Percentiles rank a stretch among this genome's conserved stretches.
These are phyloP conservation scores for Numida meleagris DNA, from an alignment of 2,113 vertebrate species.

Conservation along the genomic window DNA sequence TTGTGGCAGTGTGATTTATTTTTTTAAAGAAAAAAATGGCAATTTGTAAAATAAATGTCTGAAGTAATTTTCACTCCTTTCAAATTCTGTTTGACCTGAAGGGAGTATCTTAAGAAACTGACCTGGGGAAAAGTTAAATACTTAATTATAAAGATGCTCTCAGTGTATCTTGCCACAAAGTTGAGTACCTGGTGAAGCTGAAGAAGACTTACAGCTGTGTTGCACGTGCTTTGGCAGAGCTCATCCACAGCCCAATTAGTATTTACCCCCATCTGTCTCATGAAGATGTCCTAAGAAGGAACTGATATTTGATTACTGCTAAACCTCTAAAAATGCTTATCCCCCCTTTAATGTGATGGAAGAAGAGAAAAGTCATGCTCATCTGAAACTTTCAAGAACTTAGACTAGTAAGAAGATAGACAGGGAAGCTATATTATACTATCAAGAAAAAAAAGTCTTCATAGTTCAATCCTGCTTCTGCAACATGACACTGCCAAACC, in stretches of 20 bases:
- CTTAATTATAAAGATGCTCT: neutral
- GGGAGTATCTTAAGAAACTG: neutral
- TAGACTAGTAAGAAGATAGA: neutral
- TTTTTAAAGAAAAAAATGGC: neutral
- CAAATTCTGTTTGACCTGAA: neutral
- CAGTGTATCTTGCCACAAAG: neutral
- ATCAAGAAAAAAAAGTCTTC: neutral
- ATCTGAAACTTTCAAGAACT: neutral
- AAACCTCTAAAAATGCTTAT: neutral
- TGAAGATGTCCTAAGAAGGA: neutral
- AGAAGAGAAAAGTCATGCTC: neutral
- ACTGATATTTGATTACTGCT: accelerated
- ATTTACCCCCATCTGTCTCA: neutral
- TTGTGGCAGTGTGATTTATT: neutral
- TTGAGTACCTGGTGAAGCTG: neutral
- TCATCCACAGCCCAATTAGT: neutral
- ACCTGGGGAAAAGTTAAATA: neutral
- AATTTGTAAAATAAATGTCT: neutral
- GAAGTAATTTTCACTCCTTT: neutral
- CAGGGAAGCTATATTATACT: neutral
- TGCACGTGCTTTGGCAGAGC: neutral
- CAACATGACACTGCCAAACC: neutral
- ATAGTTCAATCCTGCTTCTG: neutral
- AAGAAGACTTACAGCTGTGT: neutral
- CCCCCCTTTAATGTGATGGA: neutral